These are phyloP conservation scores for Pardalotus punctatus DNA, from an alignment of 2,113 vertebrate genomes.

Conservation along the genomic window DNA sequence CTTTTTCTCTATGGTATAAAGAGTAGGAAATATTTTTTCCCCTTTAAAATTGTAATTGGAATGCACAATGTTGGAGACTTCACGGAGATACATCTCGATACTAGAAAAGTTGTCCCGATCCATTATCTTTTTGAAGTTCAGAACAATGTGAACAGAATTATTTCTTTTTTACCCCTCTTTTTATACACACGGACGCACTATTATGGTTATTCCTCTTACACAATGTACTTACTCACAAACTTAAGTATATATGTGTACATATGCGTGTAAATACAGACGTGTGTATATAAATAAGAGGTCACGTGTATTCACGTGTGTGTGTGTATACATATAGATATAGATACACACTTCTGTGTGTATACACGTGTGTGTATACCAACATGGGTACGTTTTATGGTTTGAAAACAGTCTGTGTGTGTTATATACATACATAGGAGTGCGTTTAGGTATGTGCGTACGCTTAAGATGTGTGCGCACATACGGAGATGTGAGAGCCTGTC, in stretches of 20 bases:
- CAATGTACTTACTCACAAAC: neutral
- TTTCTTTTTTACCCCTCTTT: neutral
- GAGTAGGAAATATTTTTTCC: neutral
- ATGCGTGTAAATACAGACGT: neutral
- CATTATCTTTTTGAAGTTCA: neutral
- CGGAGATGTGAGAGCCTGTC: fast-evolving
- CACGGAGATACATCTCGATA: fast-evolving
- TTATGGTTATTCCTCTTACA: neutral
- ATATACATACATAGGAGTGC: fast-evolving
- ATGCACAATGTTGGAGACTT: neutral
- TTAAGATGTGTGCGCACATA: no score
- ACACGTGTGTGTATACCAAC: fast-evolving
- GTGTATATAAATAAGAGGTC: neutral
- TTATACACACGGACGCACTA: fast-evolving
- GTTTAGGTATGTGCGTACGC: fast-evolving
- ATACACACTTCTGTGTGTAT: neutral
- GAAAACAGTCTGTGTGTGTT: neutral
- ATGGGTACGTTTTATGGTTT: neutral
- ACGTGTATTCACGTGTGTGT: neutral
- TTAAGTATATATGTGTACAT: neutral
- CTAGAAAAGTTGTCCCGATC: neutral
- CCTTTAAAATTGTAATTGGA: neutral
- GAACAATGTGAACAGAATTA: neutral
- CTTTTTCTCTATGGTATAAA: neutral
- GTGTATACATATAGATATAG: neutral